phyloP scores from a whole-genome alignment of 2,797 vertebrate genomes.

The Petrocephalus schoutedeni region DNA sequence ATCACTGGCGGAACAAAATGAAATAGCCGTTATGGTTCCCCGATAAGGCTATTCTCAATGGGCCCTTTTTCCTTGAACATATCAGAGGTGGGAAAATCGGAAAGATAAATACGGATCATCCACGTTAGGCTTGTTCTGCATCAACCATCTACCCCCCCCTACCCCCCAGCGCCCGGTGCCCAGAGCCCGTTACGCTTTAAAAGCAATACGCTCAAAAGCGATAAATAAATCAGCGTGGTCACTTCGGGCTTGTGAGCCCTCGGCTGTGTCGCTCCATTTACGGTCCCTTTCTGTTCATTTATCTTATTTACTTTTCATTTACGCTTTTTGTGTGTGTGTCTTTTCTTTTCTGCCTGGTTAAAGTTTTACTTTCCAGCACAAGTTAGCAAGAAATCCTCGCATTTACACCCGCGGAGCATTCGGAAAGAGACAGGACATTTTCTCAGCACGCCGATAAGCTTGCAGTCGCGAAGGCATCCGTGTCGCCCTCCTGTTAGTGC shows the following conservation, averaged over 20 bases:
- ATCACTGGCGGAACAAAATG: not conserved
- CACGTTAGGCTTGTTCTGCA: not conserved
- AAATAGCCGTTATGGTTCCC: not conserved
- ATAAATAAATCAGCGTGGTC: slow-evolving; percentile 19
- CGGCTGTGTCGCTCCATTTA: slow-evolving; percentile 7
- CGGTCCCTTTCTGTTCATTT: slow-evolving; percentile 16
- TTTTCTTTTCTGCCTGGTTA: not conserved
- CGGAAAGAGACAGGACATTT: not conserved
- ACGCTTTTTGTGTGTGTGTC: not conserved
- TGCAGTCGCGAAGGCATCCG: not conserved
- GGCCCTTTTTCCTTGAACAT: not conserved
- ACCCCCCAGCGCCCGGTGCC: not conserved
- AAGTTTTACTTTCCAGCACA: slow-evolving; percentile 8
- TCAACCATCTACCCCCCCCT: not conserved
- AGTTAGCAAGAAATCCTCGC: not conserved
- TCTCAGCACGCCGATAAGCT: not conserved
- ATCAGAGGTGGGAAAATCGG: not conserved
- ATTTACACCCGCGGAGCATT: not conserved
- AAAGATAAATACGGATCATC: slow-evolving; percentile 6
- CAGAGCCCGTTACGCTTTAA: not conserved
- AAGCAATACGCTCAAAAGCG: slow-evolving; percentile 8
- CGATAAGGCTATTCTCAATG: not conserved
- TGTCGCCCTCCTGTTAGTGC: not conserved
- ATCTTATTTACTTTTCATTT: slow-evolving; percentile 20
- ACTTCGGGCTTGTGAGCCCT: not conserved